Conservation (phyloP, 64 coral and sea anemone genomes). For the Pocillopora damicornis region DNA sequence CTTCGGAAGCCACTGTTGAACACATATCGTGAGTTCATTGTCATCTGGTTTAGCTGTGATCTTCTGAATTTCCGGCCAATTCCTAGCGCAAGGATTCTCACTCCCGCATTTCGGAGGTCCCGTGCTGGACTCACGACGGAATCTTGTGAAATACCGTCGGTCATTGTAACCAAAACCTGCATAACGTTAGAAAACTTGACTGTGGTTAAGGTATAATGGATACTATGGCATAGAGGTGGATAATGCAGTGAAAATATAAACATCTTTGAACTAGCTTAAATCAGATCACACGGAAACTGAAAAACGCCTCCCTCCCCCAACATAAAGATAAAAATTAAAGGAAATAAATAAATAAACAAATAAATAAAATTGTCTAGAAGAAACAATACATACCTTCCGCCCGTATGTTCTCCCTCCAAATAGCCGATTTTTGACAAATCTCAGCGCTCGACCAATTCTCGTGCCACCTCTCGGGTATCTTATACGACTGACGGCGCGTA, state of each 20-base stretch:
- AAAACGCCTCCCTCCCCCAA: too few relatives aligned
- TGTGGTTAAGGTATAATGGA: not conserved
- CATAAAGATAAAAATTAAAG: too few relatives aligned
- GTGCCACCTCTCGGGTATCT: conserved; percentile 59
- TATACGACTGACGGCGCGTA: conserved; percentile 27
- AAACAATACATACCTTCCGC: not conserved
- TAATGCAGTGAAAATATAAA: not conserved
- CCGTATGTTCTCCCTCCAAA: conserved; percentile 3
- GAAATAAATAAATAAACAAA: too few relatives aligned
- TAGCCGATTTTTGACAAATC: conserved; percentile 10
- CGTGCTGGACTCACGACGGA: conserved; percentile 1
- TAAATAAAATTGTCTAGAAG: too few relatives aligned
- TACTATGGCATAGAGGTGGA: not conserved
- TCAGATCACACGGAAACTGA: too few relatives aligned
- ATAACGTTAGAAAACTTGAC: not conserved
- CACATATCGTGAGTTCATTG: conserved; percentile 41
- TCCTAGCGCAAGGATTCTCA: conserved; percentile 61
- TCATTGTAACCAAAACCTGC: conserved; percentile 30
- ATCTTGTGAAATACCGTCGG: conserved; percentile 50
- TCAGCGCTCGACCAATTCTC: conserved; percentile 31
- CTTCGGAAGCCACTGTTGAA: conserved; percentile 64
- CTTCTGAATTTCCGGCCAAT: conserved; percentile 47
- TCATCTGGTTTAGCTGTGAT: conserved; percentile 53
- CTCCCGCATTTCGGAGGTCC: conserved; percentile 22
- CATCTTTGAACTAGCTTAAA: too few relatives aligned